phyloP scores from a whole-genome alignment of 2,113 vertebrate genomes.

The Hippocampus comes region DNA sequence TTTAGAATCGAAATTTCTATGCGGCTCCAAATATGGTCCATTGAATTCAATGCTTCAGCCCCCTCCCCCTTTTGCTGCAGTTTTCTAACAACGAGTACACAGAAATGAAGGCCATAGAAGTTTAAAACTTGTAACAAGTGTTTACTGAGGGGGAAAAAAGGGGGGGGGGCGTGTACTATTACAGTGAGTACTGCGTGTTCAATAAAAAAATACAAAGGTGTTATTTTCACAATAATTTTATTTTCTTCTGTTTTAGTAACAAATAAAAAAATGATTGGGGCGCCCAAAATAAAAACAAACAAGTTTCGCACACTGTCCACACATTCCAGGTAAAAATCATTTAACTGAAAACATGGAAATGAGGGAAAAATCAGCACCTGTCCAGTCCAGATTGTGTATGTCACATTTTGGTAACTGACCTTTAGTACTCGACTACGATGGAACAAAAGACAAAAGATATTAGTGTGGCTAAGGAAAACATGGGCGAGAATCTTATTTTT shows the following conservation, averaged over 20 bases:
- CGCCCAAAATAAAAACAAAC: slow-evolving; percentile 12
- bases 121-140: not conserved
- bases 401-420: slow-evolving; percentile 42
- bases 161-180: no score
- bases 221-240: slow-evolving; percentile 57
- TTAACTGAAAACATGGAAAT: slow-evolving; percentile 36
- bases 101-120: not conserved
- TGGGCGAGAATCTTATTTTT: slow-evolving; percentile 10
- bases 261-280: slow-evolving; percentile 33
- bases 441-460: slow-evolving; percentile 20
- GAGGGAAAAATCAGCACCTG: slow-evolving; percentile 26
- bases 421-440: slow-evolving; percentile 22
- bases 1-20: not conserved
- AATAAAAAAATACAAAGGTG: not conserved
- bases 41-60: no score
- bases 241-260: slow-evolving; percentile 64
- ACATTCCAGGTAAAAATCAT: slow-evolving; percentile 13
- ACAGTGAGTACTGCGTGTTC: no score
- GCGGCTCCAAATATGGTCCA: no score
- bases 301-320: slow-evolving; percentile 24
- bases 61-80: no score
- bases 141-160: not conserved
- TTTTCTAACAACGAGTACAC: not conserved
- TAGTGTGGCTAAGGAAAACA: slow-evolving; percentile 32
- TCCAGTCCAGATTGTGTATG: slow-evolving; percentile 37